Evolutionary conservation across 2,888 invertebrate genomes (phyloP).

Genomic region (Nomada flava): DNA sequence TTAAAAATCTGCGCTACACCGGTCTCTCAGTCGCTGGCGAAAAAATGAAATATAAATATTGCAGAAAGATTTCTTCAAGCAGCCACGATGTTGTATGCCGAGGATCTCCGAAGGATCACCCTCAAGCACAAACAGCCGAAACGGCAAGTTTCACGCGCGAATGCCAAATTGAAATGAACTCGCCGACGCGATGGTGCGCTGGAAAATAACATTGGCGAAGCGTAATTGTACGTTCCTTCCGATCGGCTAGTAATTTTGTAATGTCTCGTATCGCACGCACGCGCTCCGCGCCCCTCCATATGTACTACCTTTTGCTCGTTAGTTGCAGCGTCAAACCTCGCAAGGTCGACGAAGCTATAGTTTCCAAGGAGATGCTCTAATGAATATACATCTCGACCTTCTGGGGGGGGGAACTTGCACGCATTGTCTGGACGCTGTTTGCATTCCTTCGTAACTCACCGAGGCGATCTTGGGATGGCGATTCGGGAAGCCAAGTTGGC

Average conservation of each 20-base stretch:
- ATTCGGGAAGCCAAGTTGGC: slow-evolving; percentile 5
- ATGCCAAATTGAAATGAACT: slow-evolving; percentile 8
- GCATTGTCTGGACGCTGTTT: slow-evolving; percentile 29
- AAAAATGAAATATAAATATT: no score
- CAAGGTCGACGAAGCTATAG: slow-evolving; percentile 52
- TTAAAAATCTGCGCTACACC: no score
- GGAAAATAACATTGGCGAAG: slow-evolving; percentile 40
- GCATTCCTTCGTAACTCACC: slow-evolving; percentile 26
- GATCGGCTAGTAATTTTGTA: slow-evolving; percentile 39
- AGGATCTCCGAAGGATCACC: not conserved
- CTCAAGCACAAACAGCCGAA: slow-evolving; percentile 2
- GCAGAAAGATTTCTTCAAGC: no score
- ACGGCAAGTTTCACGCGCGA: slow-evolving; percentile 1
- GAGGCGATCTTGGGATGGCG: not conserved
- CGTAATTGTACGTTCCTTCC: slow-evolving; percentile 31
- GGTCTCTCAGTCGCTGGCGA: no score
- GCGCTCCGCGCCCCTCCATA: not conserved
- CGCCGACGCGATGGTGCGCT: not conserved
- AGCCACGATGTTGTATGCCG: not conserved
- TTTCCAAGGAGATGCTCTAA: slow-evolving; percentile 58
- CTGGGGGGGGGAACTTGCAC: slow-evolving; percentile 34
- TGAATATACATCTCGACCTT: slow-evolving; percentile 47
- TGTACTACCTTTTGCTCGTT: slow-evolving; percentile 26
- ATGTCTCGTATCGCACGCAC: slow-evolving; percentile 6
- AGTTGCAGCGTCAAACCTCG: slow-evolving; percentile 41